A percentile compares a stretch with the other conserved stretches of the same genome.
phyloP scores from a whole-genome alignment of 2,113 vertebrate species.

The Hemibagrus wyckioides region DNA sequence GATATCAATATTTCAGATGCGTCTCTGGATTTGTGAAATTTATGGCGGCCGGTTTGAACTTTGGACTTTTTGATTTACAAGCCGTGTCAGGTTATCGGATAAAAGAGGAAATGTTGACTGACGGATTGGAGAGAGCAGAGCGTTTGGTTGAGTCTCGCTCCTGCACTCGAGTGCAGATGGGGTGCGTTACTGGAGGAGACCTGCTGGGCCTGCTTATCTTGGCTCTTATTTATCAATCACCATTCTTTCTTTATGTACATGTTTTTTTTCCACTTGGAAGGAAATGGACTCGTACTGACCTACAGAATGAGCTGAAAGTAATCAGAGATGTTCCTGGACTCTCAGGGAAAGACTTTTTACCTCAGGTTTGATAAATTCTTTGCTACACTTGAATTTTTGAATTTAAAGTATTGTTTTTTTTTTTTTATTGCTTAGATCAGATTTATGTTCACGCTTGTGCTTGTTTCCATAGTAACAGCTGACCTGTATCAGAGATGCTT shows the following conservation, averaged over 20 bases:
- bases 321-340: neutral
- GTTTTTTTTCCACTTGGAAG: slow-evolving; percentile 20
- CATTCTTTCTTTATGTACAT: slow-evolving; percentile 44
- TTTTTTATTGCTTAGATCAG: neutral
- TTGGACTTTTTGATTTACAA: slow-evolving; percentile 59
- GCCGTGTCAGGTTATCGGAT: slow-evolving; percentile 53
- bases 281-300: slow-evolving; percentile 44
- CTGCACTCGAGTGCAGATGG: slow-evolving; percentile 37
- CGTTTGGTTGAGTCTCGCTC: slow-evolving; percentile 45
- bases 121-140: slow-evolving; percentile 53
- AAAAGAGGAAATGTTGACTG: slow-evolving; percentile 47
- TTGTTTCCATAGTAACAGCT: neutral
- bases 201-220: slow-evolving; percentile 54
- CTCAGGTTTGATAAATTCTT: neutral
- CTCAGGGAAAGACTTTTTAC: neutral
- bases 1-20: slow-evolving; percentile 29
- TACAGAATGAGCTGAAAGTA: slow-evolving; percentile 23
- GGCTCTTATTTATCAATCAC: slow-evolving; percentile 45
- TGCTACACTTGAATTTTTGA: neutral
- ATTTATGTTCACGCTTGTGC: neutral
- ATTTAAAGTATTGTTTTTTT: neutral
- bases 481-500: neutral
- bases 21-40: slow-evolving; percentile 49
- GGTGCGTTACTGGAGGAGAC: slow-evolving; percentile 51
- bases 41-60: slow-evolving; percentile 33